Evolutionary conservation across 92 coral and sea anemone species (phyloP).

Genomic region (Blastomussa wellsi): DNA sequence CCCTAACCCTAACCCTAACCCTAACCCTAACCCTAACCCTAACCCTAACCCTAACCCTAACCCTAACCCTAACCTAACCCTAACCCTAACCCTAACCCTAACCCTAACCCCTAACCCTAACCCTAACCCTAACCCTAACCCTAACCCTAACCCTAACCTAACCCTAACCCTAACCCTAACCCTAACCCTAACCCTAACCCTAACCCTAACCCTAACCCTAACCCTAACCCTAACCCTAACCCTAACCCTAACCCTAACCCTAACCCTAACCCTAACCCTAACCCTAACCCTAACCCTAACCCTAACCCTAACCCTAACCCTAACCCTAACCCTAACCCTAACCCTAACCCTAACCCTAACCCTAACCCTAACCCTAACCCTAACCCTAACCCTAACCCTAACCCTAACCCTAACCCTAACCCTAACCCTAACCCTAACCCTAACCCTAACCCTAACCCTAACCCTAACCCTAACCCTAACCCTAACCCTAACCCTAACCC

Average conservation of each 20-base stretch:
- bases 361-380: slow-evolving; percentile 45
- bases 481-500: slow-evolving; percentile 24
- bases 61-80: slow-evolving; percentile 60
- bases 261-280: slow-evolving; percentile 44
- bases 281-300: slow-evolving; percentile 61
- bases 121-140: slow-evolving; percentile 67
- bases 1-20: slow-evolving; percentile 61
- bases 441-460: slow-evolving; percentile 48
- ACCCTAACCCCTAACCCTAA: slow-evolving; percentile 61
- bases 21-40: too few relatives aligned
- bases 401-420: slow-evolving; percentile 53
- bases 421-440: slow-evolving; percentile 43
- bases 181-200: slow-evolving; percentile 51
- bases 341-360: slow-evolving; percentile 67
- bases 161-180: slow-evolving; percentile 56
- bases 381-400: slow-evolving; percentile 50
- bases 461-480: slow-evolving; percentile 41
- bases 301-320: slow-evolving; percentile 73
- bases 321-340: slow-evolving; percentile 66
- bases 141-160: slow-evolving; percentile 33
- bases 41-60: slow-evolving; percentile 51
- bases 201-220: slow-evolving; percentile 56
- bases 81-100: too few relatives aligned
- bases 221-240: slow-evolving; percentile 43
- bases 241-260: slow-evolving; percentile 58